Conservation (phyloP, 2,797 vertebrate genomes). For the Hypotaenidia okinawae region DNA sequence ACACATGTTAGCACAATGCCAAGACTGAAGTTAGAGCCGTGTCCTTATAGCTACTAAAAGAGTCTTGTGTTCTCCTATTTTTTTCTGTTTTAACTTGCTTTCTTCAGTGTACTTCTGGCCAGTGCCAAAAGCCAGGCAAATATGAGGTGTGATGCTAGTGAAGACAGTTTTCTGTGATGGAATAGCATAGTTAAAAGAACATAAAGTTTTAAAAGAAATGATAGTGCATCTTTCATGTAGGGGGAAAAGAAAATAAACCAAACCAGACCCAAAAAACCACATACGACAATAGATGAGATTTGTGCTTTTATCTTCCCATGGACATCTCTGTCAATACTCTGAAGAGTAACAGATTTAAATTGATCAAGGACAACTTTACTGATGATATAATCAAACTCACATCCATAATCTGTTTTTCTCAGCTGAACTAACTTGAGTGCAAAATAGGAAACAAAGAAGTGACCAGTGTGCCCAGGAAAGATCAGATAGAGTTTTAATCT, state of each 20-base stretch:
- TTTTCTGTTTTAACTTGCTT: background rate
- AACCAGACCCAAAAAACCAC: background rate
- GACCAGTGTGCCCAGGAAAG: slow-evolving; percentile 2
- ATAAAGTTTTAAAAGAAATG: background rate
- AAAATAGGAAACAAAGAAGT: slow-evolving; percentile 36
- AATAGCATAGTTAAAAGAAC: background rate
- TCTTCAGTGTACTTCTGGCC: background rate
- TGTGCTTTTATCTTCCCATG: background rate
- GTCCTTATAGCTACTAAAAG: background rate
- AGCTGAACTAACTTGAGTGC: slow-evolving; percentile 49
- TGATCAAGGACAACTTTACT: slow-evolving; percentile 3
- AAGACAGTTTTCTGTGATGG: background rate
- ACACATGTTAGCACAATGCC: background rate
- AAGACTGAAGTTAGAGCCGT: background rate
- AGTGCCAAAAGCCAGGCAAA: background rate
- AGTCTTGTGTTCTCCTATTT: background rate
- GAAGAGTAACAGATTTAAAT: slow-evolving; percentile 26
- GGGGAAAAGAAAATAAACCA: background rate
- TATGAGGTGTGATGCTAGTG: background rate
- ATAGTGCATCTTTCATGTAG: background rate
- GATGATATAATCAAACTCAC: slow-evolving; percentile 17
- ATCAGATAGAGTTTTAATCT: slow-evolving; percentile 57
- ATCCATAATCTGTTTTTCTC: background rate
- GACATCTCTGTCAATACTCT: background rate
- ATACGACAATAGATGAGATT: background rate